phyloP scores from a whole-genome alignment of 1,140 invertebrate genomes.

The Lepidurus apus region DNA sequence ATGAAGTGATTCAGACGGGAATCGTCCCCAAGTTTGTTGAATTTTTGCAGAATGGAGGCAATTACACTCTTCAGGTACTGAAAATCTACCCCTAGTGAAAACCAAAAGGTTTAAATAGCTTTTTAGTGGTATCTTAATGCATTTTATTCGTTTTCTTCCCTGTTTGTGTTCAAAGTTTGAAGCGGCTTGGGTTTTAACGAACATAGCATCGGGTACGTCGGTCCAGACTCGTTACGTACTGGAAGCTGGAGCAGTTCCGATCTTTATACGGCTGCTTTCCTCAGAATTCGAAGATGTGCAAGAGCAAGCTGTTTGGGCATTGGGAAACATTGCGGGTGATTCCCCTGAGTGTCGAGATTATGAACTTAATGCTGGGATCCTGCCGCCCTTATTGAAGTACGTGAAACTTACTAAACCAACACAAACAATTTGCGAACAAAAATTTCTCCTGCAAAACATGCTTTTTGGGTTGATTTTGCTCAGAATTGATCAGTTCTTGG shows the following conservation, averaged over 20 bases:
- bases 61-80: slow-evolving; percentile 75
- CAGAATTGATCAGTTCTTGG: background rate
- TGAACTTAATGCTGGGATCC: slow-evolving; percentile 76
- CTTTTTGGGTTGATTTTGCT: background rate
- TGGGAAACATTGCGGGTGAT: slow-evolving; percentile 95
- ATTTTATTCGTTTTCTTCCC: slow-evolving; percentile 1
- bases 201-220: slow-evolving; percentile 95
- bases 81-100: slow-evolving; percentile 15
- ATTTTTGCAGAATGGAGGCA: slow-evolving; percentile 76
- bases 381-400: slow-evolving; percentile 84
- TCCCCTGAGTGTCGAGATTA: slow-evolving; percentile 87
- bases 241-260: slow-evolving; percentile 85
- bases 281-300: slow-evolving; percentile 84
- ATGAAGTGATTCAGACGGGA: slow-evolving; percentile 95
- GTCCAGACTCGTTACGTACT: slow-evolving; percentile 88
- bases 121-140: background rate
- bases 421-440: too few species aligned
- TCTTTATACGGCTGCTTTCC: slow-evolving; percentile 76
- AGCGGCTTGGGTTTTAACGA: slow-evolving; percentile 95
- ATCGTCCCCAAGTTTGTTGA: slow-evolving; percentile 94
- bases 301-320: slow-evolving; percentile 93
- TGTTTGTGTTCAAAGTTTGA: slow-evolving; percentile 71
- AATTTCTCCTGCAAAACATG: background rate
- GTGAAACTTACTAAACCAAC: slow-evolving; percentile 40
- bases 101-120: background rate